Conservation (phyloP, 2,888 invertebrate species). For the Phengaris alcon region DNA sequence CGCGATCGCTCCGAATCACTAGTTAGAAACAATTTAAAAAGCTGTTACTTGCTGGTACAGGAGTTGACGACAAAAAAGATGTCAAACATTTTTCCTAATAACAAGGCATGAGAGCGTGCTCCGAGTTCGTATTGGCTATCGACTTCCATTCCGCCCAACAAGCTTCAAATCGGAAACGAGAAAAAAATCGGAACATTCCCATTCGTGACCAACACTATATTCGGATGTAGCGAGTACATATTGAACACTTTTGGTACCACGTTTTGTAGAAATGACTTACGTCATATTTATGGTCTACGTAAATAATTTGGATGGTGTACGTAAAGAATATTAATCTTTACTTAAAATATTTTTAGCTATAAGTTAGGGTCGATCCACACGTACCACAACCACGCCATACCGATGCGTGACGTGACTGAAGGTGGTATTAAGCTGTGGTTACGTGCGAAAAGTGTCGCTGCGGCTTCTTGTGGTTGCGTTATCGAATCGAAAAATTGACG, state of each 20-base stretch:
- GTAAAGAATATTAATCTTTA: no score
- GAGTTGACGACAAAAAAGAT: slow-evolving; percentile 11
- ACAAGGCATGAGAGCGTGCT: slow-evolving; percentile 12
- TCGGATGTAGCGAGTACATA: slow-evolving; percentile 30
- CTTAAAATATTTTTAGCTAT: no score
- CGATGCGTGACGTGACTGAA: no score
- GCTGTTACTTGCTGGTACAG: slow-evolving; percentile 5
- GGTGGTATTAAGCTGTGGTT: no score
- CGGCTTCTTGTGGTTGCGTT: no score
- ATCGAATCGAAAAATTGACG: no score
- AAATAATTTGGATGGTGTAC: not conserved
- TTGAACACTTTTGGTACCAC: not conserved
- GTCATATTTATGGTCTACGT: slow-evolving; percentile 31
- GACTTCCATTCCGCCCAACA: slow-evolving; percentile 29
- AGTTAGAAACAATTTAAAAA: slow-evolving; percentile 1
- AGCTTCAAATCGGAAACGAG: slow-evolving; percentile 37
- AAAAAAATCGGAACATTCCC: slow-evolving; percentile 37
- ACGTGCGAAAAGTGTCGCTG: no score
- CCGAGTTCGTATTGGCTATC: slow-evolving; percentile 15
- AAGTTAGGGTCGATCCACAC: no score
- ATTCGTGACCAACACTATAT: slow-evolving; percentile 37
- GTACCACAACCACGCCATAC: no score
- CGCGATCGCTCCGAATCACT: not conserved
- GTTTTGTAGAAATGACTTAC: slow-evolving; percentile 31
- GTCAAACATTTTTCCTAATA: slow-evolving; percentile 12